phyloP scores from a whole-genome alignment of 1,140 invertebrate genomes.

The Gerris buenoi region DNA sequence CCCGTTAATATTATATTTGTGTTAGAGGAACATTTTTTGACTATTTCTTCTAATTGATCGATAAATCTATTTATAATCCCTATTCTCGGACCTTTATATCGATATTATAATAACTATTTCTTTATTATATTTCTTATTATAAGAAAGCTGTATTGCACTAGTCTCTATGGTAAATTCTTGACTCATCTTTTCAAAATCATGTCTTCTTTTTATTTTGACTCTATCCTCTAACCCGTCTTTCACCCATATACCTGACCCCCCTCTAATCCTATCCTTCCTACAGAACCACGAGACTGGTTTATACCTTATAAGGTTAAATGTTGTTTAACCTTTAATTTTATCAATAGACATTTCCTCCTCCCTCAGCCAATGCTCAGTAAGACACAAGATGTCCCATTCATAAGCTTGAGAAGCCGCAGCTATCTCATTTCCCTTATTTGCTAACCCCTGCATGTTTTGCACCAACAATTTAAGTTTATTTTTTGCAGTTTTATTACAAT shows the following conservation, averaged over 20 bases:
- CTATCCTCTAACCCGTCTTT: not conserved
- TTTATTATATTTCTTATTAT: not conserved
- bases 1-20: not conserved
- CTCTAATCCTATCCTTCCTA: not conserved
- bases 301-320: too few species aligned
- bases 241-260: not conserved
- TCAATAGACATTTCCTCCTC: not conserved
- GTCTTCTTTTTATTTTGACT: not conserved
- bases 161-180: not conserved
- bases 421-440: not conserved
- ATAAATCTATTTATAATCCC: not conserved
- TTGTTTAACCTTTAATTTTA: not conserved
- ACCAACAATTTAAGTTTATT: not conserved
- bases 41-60: not conserved
- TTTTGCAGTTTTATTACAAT: not conserved
- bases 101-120: not conserved
- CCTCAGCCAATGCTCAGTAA: not conserved
- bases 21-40: not conserved
- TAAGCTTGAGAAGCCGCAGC: not conserved
- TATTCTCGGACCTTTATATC: not conserved
- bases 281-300: not conserved
- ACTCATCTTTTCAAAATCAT: not conserved
- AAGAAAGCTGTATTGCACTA: not conserved
- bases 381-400: not conserved
- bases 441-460: not conserved